phyloP scores from a whole-genome alignment of 2,113 vertebrate species.

The Pampusana beccarii region DNA sequence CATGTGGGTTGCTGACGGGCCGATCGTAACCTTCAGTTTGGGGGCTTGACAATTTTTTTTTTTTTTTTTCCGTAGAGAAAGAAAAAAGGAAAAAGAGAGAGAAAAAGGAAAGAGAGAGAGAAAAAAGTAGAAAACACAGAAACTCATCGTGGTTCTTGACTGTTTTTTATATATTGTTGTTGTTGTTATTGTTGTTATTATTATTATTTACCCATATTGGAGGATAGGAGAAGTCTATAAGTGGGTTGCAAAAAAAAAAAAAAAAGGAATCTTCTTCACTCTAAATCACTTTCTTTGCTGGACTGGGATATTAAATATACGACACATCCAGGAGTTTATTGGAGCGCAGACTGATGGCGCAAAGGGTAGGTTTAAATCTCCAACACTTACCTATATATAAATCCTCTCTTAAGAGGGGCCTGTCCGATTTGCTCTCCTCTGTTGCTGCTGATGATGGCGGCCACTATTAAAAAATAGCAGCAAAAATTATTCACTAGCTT shows the following conservation, averaged over 20 bases:
- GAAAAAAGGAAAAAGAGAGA: slow-evolving; percentile 74
- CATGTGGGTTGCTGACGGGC: slow-evolving; percentile 99
- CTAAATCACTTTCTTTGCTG: slow-evolving; percentile 92
- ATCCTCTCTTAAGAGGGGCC: slow-evolving; percentile 88
- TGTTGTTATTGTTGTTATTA: slow-evolving; percentile 70
- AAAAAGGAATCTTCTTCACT: slow-evolving; percentile 85
- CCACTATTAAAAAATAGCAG: slow-evolving; percentile 82
- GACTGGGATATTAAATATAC: slow-evolving; percentile 98
- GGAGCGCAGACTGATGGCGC: slow-evolving; percentile 99
- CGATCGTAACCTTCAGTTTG: slow-evolving; percentile 96
- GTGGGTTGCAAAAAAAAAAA: slow-evolving; percentile 81
- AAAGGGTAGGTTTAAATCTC: slow-evolving; percentile 99
- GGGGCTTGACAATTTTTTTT: slow-evolving; percentile 83
- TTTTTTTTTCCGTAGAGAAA: slow-evolving; percentile 61
- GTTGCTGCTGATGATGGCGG: slow-evolving; percentile 78
- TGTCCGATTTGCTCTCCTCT: slow-evolving; percentile 75
- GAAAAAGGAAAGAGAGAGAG: slow-evolving; percentile 76
- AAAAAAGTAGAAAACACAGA: slow-evolving; percentile 80
- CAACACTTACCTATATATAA: slow-evolving; percentile 92
- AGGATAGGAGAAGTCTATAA: slow-evolving; percentile 89
- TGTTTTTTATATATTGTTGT: slow-evolving; percentile 64
- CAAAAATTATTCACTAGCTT: slow-evolving; percentile 81
- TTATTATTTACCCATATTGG: slow-evolving; percentile 81
- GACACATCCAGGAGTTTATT: slow-evolving; percentile 98
- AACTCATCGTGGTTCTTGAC: slow-evolving; percentile 80